Conservation (phyloP, 2,888 invertebrate genomes). For the Clusia tigrina region DNA sequence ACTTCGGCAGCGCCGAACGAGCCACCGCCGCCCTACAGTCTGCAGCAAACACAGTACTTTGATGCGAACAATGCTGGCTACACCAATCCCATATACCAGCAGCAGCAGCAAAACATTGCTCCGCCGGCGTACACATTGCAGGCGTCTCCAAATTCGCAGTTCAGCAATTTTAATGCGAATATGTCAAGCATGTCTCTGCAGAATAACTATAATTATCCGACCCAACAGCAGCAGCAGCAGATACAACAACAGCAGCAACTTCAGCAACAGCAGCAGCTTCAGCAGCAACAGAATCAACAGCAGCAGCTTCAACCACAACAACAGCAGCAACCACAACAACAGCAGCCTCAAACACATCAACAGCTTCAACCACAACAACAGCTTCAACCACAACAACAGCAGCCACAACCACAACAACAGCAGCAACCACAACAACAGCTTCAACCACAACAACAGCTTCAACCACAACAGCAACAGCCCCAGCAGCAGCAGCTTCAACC, state of each 20-base stretch:
- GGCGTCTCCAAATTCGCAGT: slow-evolving; percentile 53
- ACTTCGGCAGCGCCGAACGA: slow-evolving; percentile 51
- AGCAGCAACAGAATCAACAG: slow-evolving; percentile 21
- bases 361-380: slow-evolving; percentile 29
- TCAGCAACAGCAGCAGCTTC: slow-evolving; percentile 28
- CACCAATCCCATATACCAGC: slow-evolving; percentile 61
- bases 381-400: slow-evolving; percentile 23
- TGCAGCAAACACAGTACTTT: slow-evolving; percentile 56
- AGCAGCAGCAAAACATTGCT: slow-evolving; percentile 56
- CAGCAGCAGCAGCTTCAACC: no score
- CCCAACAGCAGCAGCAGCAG: slow-evolving; percentile 5
- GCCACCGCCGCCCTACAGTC: slow-evolving; percentile 59
- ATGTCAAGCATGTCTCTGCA: slow-evolving; percentile 47
- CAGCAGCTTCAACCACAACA: slow-evolving; percentile 16
- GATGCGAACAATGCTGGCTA: slow-evolving; percentile 55
- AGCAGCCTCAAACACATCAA: slow-evolving; percentile 2
- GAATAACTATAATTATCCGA: not conserved
- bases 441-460: no score
- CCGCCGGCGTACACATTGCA: slow-evolving; percentile 59
- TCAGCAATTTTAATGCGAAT: slow-evolving; percentile 44
- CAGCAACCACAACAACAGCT: slow-evolving; percentile 18
- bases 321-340: slow-evolving; percentile 18
- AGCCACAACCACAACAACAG: slow-evolving; percentile 12
- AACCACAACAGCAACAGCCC: no score
- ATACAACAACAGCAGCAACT: slow-evolving; percentile 11